Conservation (phyloP, 2,888 invertebrate genomes). For the Carcina quercana region DNA sequence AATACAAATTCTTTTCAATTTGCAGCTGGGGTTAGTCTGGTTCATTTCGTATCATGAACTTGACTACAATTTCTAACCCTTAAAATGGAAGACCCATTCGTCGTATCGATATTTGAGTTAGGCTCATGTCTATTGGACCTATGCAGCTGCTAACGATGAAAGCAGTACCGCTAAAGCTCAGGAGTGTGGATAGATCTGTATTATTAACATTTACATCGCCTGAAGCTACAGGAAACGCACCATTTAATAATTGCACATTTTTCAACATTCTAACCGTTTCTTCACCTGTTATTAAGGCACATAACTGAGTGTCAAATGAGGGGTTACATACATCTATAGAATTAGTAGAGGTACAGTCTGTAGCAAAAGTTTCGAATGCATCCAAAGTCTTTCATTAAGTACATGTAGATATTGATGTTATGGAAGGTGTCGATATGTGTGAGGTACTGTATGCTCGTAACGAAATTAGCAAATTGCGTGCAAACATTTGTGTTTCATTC, state of each 20-base stretch:
- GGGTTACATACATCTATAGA: conserved; percentile 4
- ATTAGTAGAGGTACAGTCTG: too few species aligned
- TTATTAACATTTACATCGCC: conserved; percentile 9
- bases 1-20: too few species aligned
- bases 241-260: conserved; percentile 18
- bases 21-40: too few species aligned
- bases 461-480: conserved; percentile 4
- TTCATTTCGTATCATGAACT: too few species aligned
- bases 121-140: too few species aligned
- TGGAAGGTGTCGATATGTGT: background rate
- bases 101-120: too few species aligned
- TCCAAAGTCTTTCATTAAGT: background rate
- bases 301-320: conserved; percentile 16
- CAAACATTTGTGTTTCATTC: too few species aligned
- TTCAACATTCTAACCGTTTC: conserved; percentile 10
- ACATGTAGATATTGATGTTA: background rate
- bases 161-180: too few species aligned
- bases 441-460: conserved; percentile 2
- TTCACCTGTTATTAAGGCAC: conserved; percentile 16
- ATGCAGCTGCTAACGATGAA: too few species aligned
- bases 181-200: conserved; percentile 1
- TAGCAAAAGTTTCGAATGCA: too few species aligned
- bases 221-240: conserved; percentile 13
- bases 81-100: too few species aligned
- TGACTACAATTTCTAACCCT: too few species aligned